Evolutionary conservation across 2,888 invertebrate genomes (phyloP), one percentile per base, ranked within the genome.

Genomic region (Amblyjoppa proteus): DNA sequence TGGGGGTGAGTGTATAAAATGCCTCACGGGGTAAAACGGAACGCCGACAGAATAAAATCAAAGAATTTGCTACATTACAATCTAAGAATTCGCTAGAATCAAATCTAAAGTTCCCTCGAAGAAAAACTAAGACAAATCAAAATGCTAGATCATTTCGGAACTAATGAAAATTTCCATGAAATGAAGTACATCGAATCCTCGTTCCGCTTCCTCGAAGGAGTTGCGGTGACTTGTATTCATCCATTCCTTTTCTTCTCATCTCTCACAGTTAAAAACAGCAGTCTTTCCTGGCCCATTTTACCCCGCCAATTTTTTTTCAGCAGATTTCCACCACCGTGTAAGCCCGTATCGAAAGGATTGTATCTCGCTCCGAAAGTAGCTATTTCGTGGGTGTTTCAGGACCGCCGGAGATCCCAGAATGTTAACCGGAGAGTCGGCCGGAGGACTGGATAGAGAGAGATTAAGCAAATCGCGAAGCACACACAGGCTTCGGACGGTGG

Each of bases 401-500:
- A 77, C 66, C 53, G 53, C 31, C 25, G 71, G 68, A 73, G 75
- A 82, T 79, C 45, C 69, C 64, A 53, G 49, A 75, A 81, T 64
- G 69, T 28, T 76, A 71, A 73, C 49, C 31, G 51, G 78, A 73
- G 78, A 73, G 74, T 25, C 77, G 51, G 83, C 78, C 34, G 74
- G 71, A 71, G 38, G 4, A 41, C 66, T 77, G 76, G 85, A 83
- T 83, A 78, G 80, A 88, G 91, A 41, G 91, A 92, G 91, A 91
- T 91, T 91, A 92, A 91, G 91, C 91, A 90, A 92, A 92, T 91
- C 90, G 90, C 66, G 76, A 76, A 25, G 11, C 20, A 20, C 66
- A 49, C 64, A 20, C n/a, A 49, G 9, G 9, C 41, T 41, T 41
- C n/a, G 20, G 7, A 16, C 53, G 28, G 51, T 83, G 83, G 81